phyloP scores from a whole-genome alignment of 2,113 vertebrate genomes.

The Perccottus glenii region DNA sequence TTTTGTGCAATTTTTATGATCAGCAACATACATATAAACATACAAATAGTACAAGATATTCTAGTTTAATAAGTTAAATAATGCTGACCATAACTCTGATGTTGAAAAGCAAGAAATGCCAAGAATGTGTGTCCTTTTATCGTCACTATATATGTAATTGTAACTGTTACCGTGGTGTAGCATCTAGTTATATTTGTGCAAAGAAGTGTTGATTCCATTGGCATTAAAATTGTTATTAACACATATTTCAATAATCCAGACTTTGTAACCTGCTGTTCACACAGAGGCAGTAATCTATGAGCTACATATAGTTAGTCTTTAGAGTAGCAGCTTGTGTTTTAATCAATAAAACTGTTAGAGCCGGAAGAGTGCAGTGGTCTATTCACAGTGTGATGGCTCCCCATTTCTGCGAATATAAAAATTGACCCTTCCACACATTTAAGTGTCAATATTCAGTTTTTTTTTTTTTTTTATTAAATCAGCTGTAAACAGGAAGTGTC shows the following conservation, averaged over 20 bases:
- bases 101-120: no score
- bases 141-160: no score
- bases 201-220: not conserved
- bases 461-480: not conserved
- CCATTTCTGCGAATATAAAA: not conserved
- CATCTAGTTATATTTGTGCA: no score
- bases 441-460: not conserved
- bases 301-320: not conserved
- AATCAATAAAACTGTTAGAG: not conserved
- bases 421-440: constrained; percentile 3
- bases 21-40: no score
- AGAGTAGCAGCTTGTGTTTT: not conserved
- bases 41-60: no score
- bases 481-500: not conserved
- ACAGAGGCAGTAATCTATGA: not conserved
- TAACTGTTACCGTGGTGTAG: no score
- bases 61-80: no score
- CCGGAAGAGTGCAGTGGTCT: not conserved
- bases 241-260: not conserved
- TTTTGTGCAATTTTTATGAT: no score
- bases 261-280: not conserved
- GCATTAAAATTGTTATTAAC: not conserved
- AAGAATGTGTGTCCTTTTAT: no score
- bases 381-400: not conserved
- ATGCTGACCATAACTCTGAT: no score